Evolutionary conservation across 2,888 invertebrate species (phyloP).

Genomic region (Rapana venosa): DNA sequence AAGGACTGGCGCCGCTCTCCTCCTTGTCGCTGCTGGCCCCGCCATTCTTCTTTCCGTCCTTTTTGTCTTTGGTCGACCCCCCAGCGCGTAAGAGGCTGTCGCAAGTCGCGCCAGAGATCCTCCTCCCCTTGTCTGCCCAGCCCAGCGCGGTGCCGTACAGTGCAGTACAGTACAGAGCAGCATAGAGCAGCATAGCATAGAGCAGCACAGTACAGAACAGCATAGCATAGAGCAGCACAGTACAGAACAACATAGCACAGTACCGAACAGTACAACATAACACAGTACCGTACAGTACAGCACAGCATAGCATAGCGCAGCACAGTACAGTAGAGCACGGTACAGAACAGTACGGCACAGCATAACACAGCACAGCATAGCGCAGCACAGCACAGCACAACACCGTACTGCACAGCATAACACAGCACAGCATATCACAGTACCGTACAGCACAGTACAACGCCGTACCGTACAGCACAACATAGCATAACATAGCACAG

Average conservation of each 20-base stretch:
- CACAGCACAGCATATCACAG: background rate
- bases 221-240: background rate
- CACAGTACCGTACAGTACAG: background rate
- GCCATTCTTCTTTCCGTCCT: no score
- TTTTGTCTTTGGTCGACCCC: no score
- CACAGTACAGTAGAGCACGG: background rate
- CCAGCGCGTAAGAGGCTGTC: no score
- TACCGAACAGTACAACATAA: background rate
- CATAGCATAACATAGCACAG: background rate
- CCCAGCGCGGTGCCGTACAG: background rate
- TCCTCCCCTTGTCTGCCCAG: background rate
- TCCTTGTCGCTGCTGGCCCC: no score
- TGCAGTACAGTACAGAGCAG: background rate
- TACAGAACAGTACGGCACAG: background rate
- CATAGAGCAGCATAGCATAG: no score
- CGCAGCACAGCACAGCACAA: background rate
- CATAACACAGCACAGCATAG: background rate
- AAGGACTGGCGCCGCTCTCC: no score
- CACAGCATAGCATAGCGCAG: background rate
- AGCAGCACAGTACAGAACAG: no score
- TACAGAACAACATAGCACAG: background rate
- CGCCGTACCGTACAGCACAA: no score
- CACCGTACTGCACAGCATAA: background rate
- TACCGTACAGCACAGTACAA: background rate
- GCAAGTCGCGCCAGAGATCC: no score